Evolutionary conservation across 2,888 invertebrate species (phyloP).

Genomic region (Disparrhopalites patrizii): DNA sequence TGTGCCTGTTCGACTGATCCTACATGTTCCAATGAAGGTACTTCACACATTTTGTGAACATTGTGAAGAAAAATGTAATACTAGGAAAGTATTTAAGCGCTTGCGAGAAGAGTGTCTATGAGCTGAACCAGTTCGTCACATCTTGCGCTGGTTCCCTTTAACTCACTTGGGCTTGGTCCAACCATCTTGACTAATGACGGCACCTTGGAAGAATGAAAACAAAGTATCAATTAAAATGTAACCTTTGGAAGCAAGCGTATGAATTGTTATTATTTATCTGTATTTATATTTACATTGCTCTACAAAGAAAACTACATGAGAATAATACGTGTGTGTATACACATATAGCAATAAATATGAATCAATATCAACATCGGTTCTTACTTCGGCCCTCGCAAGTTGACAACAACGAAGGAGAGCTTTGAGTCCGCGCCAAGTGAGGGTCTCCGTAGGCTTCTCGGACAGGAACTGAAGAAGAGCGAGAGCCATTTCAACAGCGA

Average conservation of each 20-base stretch:
- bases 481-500: slow-evolving; percentile 86
- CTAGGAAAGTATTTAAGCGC: too few species aligned
- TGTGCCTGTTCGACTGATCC: too few species aligned
- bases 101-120: slow-evolving; percentile 55
- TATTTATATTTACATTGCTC: not conserved
- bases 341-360: not conserved
- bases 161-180: slow-evolving; percentile 78
- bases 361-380: not conserved
- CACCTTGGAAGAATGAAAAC: slow-evolving; percentile 57
- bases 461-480: slow-evolving; percentile 84
- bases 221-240: not conserved
- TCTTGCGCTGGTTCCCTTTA: slow-evolving; percentile 73
- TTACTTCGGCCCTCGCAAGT: slow-evolving; percentile 64
- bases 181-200: slow-evolving; percentile 86
- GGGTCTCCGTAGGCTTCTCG: slow-evolving; percentile 61
- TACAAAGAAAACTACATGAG: not conserved
- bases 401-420: slow-evolving; percentile 70
- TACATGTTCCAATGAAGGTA: too few species aligned
- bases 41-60: too few species aligned
- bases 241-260: not conserved
- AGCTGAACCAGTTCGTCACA: slow-evolving; percentile 75
- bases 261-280: not conserved
- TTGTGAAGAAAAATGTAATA: too few species aligned
- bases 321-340: not conserved
- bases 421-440: slow-evolving; percentile 68